Percentiles rank a stretch among this genome's conserved stretches.
Evolutionary conservation across 1,140 invertebrate species (phyloP).

Genomic region (Drosophila lacteicornis): DNA sequence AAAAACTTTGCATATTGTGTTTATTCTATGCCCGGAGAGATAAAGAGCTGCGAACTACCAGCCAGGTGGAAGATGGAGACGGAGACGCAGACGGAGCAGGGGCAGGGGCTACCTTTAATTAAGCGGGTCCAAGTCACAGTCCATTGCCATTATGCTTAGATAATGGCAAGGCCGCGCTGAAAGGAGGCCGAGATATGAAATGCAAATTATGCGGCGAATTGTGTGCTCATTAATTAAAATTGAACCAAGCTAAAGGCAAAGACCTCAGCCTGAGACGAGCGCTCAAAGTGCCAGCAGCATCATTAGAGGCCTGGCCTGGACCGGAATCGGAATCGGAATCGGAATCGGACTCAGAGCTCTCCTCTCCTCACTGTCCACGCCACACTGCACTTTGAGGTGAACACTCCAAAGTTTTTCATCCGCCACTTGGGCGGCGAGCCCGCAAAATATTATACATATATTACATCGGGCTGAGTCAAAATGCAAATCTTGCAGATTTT

Average conservation of each 20-base stretch:
- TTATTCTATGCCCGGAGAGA: constrained; percentile 76
- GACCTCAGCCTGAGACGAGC: constrained; percentile 11
- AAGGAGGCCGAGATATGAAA: constrained; percentile 44
- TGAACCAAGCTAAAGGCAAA: constrained; percentile 65
- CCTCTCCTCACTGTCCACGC: constrained; percentile 66
- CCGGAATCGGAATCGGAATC: constrained; percentile 2
- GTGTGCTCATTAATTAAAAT: constrained; percentile 83
- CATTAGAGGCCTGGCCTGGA: constrained; percentile 28
- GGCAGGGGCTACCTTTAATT: constrained; percentile 61
- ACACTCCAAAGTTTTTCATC: constrained; percentile 70
- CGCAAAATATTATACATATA: constrained; percentile 63
- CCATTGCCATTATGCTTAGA: constrained; percentile 74
- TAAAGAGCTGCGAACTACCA: constrained; percentile 38
- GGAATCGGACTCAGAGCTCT: constrained; percentile 7
- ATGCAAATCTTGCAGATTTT: constrained; percentile 84
- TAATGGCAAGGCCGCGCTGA: constrained; percentile 62
- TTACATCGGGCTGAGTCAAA: constrained; percentile 57
- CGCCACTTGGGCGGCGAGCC: constrained; percentile 2
- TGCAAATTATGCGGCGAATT: constrained; percentile 79
- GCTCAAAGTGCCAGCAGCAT: constrained; percentile 58
- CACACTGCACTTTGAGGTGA: constrained; percentile 77
- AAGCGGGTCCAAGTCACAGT: constrained; percentile 71
- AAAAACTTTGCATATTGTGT: constrained; percentile 79
- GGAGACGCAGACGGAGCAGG: constrained; percentile 13
- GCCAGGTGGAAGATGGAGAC: constrained; percentile 35